Base-by-base conservation (phyloP, 2,113 vertebrate genomes). In the Marmota flaviventris region DNA sequence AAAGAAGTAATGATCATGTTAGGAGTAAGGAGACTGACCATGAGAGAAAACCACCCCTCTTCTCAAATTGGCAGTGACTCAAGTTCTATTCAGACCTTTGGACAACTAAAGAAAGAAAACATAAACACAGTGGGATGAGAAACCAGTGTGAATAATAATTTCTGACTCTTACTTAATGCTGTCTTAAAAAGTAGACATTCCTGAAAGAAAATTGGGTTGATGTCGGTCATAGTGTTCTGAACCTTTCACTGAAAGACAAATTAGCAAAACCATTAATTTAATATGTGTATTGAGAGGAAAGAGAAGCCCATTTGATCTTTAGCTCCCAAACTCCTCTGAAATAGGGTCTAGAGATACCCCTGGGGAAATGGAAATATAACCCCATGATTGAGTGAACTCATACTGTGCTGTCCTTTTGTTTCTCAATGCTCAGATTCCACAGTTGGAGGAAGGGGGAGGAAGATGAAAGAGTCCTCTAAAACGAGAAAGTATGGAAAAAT, bases 221-320 rank as follows among this genome's bases (percentile, higher is more conserved):
- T 78, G 56, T 34, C 76, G 48, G 29, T 91, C 51, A 45, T 25
- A 67, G 56, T 78, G 48, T 87, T 91, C 70, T 95, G 78, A 97
- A 65, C 11, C 22, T 89, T 81, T 58, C 24, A 72, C 29, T 92
- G 39, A 89, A 32, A 6, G 24, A 85, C 20, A 61, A 61, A 32
- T 67, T 69, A 32, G 14, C 29, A 69, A 13, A 89, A 67, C 27
- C 48, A 73, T 70, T 78, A 67, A 78, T 69, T 94, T 94, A 89
- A 84, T 42, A 79, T 25, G 18, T 48, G 58, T 8, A 63, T 85
- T 65, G 61, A 93, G 92, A 91, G 14, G 17, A 48, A 37, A 93
- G 29, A 72, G 29, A 72, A 82, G 22, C 58, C 53, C 42, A 12
- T 22, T 37, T 93, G 51, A 79, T 67, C 45, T 93, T 93, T 27